Percentiles rank a stretch among this genome's conserved stretches.
Conservation (phyloP, 2,113 vertebrate species). For the Siphamia tubifer region DNA sequence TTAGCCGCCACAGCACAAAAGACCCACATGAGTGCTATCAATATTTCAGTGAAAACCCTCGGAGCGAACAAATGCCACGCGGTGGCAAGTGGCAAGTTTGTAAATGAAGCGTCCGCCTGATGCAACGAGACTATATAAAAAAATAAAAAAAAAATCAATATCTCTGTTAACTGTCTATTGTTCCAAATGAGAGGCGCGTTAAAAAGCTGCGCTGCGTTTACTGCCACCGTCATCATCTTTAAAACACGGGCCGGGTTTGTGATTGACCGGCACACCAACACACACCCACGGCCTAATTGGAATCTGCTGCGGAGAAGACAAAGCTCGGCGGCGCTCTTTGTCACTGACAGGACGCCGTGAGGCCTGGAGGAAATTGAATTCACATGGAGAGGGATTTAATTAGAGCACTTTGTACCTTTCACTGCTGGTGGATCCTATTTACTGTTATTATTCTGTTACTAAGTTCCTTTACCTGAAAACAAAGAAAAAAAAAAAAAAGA, state of each 20-base stretch:
- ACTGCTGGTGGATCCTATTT: conserved; percentile 58
- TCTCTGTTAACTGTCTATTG: conserved; percentile 44
- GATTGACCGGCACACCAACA: conserved; percentile 57
- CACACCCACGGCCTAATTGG: conserved; percentile 58
- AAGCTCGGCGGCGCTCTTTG: conserved; percentile 46
- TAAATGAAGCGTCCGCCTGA: conserved; percentile 28
- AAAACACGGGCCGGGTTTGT: conserved; percentile 29
- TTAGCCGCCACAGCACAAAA: conserved; percentile 6
- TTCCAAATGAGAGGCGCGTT: conserved; percentile 25
- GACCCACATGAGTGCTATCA: conserved; percentile 9
- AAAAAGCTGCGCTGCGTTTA: conserved; percentile 19
- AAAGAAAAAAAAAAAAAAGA: background rate
- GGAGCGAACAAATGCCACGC: background rate
- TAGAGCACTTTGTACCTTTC: conserved; percentile 73
- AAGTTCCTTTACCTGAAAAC: conserved; percentile 31
- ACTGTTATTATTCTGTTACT: conserved; percentile 53
- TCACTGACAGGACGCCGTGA: conserved; percentile 55
- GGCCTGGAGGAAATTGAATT: conserved; percentile 61
- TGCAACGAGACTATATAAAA: conserved; percentile 25
- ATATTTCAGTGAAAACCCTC: conserved; percentile 18
- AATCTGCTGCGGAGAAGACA: conserved; percentile 59
- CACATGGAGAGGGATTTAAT: conserved; percentile 62
- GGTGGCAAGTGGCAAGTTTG: conserved; percentile 8
- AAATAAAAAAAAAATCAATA: conserved; percentile 61
- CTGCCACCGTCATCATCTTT: conserved; percentile 38